A percentile compares a stretch with the other conserved stretches of the same genome.
Evolutionary conservation across 2,797 vertebrate genomes (phyloP).

Genomic region (Kryptolebias ocellatus): DNA sequence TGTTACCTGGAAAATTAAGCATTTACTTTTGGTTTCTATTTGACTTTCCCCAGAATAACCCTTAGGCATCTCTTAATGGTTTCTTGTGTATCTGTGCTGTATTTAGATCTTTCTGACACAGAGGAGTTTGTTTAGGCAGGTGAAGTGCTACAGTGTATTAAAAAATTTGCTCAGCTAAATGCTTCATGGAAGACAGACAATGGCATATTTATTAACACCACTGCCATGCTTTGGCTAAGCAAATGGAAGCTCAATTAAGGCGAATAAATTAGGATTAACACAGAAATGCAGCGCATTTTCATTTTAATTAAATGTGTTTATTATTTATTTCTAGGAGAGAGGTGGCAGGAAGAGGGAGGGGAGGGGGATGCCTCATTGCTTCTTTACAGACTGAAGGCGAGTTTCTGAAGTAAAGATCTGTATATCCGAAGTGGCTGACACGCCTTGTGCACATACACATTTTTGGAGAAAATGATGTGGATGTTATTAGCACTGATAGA

Average conservation of each 20-base stretch:
- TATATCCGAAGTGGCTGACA: constrained; percentile 26
- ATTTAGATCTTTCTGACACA: constrained; percentile 54
- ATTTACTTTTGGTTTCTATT: not conserved
- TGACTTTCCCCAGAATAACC: not conserved
- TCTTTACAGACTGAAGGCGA: constrained; percentile 40
- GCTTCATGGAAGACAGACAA: constrained; percentile 75
- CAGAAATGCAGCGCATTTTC: constrained; percentile 73
- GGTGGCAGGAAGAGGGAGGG: constrained; percentile 30
- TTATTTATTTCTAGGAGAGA: constrained; percentile 76
- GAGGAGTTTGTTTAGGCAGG: constrained; percentile 68
- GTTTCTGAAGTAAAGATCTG: constrained; percentile 31
- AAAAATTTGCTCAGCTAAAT: constrained; percentile 73
- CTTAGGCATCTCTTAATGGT: not conserved
- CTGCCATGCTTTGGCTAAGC: constrained; percentile 70
- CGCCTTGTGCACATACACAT: constrained; percentile 24
- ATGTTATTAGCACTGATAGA: constrained; percentile 57
- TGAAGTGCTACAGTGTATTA: constrained; percentile 73
- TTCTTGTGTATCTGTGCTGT: constrained; percentile 9
- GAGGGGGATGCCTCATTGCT: constrained; percentile 39
- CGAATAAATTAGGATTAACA: constrained; percentile 83
- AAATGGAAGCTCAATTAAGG: constrained; percentile 80
- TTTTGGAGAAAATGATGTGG: constrained; percentile 49
- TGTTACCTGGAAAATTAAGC: no score
- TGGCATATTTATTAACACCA: constrained; percentile 78
- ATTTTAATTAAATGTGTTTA: constrained; percentile 84